These are phyloP conservation scores for Pteropus alecto DNA, from an alignment of 2,113 vertebrate genomes.

Conservation along the genomic window DNA sequence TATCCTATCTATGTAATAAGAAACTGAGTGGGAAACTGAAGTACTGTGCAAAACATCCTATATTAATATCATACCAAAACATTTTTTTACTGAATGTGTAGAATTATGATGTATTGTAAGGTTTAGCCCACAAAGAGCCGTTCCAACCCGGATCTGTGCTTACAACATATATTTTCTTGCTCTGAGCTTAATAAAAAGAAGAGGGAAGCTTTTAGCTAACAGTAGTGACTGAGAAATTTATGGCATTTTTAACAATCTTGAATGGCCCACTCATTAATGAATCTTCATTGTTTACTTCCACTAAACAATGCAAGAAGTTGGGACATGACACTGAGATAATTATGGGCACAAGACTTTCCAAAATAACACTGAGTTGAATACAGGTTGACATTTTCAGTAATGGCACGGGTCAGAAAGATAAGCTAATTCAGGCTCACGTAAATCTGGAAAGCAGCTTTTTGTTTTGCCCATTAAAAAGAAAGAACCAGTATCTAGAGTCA, in stretches of 20 bases:
- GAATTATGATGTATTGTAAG: background rate
- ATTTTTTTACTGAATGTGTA: background rate
- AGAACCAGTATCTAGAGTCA: background rate
- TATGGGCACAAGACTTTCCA: background rate
- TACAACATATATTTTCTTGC: background rate
- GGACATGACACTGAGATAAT: slow-evolving; percentile 26
- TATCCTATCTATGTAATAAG: background rate
- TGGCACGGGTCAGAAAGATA: slow-evolving; percentile 28
- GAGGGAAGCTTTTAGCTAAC: background rate
- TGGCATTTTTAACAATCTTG: slow-evolving; percentile 34
- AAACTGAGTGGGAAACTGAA: slow-evolving; percentile 18
- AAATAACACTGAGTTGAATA: slow-evolving; percentile 21
- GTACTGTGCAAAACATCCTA: background rate
- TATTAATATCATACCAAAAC: background rate
- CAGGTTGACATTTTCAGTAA: slow-evolving; percentile 59
- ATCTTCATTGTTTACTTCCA: slow-evolving; percentile 29
- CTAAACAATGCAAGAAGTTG: slow-evolving; percentile 25
- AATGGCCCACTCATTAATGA: slow-evolving; percentile 45
- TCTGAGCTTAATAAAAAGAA: background rate
- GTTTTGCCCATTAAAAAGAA: background rate
- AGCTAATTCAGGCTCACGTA: slow-evolving; percentile 22
- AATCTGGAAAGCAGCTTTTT: slow-evolving; percentile 1
- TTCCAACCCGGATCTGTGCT: background rate
- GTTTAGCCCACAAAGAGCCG: background rate
- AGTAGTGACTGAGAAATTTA: background rate